Conservation (phyloP, 2,113 vertebrate species). For the Vulpes ferrilata region DNA sequence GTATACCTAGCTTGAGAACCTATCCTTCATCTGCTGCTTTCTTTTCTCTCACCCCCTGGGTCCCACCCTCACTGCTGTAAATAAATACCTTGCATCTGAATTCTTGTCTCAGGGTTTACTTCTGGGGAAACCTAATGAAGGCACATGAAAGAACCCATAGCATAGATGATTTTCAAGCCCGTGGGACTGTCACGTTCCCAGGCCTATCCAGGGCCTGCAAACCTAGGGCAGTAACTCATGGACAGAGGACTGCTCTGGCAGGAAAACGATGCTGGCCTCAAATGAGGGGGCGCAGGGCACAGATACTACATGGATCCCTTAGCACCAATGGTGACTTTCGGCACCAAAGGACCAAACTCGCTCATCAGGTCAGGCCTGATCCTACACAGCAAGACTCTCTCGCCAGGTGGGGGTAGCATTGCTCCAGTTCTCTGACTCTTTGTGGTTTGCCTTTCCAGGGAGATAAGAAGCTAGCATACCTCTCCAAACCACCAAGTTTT, state of each 20-base stretch:
- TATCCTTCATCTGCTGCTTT: neutral
- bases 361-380: neutral
- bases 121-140: neutral
- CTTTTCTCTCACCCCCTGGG: neutral
- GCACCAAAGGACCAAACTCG: neutral
- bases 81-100: neutral
- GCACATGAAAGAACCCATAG: neutral
- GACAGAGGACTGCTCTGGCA: neutral
- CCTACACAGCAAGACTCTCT: neutral
- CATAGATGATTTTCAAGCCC: neutral
- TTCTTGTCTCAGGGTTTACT: neutral
- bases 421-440: slow-evolving; percentile 21
- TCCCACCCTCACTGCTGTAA: neutral
- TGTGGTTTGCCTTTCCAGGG: neutral
- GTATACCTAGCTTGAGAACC: neutral
- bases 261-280: neutral
- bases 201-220: neutral
- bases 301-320: neutral
- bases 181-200: neutral
- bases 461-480: neutral
- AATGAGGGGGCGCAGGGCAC: neutral
- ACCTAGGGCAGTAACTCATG: neutral
- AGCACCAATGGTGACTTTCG: no score
- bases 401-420: slow-evolving; percentile 28
- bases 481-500: neutral